phyloP scores from a whole-genome alignment of 2,888 invertebrate species.

The Caenorhabditis sp. region DNA sequence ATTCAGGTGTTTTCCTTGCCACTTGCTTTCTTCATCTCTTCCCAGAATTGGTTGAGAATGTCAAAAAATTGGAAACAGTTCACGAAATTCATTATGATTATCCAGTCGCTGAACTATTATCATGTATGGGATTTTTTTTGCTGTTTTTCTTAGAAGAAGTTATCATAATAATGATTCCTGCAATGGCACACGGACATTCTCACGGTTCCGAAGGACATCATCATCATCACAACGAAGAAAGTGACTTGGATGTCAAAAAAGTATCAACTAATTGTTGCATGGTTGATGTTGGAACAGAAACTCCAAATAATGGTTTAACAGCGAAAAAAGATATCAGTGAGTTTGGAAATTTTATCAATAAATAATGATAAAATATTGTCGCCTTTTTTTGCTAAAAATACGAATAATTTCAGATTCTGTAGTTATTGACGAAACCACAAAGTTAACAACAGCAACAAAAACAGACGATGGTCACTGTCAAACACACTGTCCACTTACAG shows the following conservation, averaged over 20 bases:
- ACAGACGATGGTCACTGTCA: constrained; percentile 48
- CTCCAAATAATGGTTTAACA: not conserved
- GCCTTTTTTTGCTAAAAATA: no score
- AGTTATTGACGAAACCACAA: constrained; percentile 15
- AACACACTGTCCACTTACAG: constrained; percentile 58
- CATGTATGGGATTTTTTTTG: constrained; percentile 69
- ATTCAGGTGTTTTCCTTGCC: constrained; percentile 75
- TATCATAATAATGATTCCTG: constrained; percentile 60
- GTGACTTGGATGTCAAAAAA: not conserved
- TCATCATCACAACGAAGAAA: constrained; percentile 27
- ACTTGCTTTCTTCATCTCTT: constrained; percentile 76
- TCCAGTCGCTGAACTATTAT: constrained; percentile 68
- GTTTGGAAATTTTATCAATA: no score
- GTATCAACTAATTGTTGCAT: constrained; percentile 39
- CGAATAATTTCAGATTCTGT: not conserved
- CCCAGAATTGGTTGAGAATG: constrained; percentile 73
- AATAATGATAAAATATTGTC: no score
- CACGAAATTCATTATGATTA: constrained; percentile 45
- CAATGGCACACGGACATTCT: constrained; percentile 61
- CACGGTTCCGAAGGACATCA: constrained; percentile 32
- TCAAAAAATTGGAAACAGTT: constrained; percentile 37
- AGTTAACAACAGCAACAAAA: constrained; percentile 12
- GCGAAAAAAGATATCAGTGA: not conserved
- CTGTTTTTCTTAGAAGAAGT: constrained; percentile 69
- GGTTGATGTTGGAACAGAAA: constrained; percentile 14